Conservation (phyloP, 2,888 invertebrate species). For the Poecilus cupreus region DNA sequence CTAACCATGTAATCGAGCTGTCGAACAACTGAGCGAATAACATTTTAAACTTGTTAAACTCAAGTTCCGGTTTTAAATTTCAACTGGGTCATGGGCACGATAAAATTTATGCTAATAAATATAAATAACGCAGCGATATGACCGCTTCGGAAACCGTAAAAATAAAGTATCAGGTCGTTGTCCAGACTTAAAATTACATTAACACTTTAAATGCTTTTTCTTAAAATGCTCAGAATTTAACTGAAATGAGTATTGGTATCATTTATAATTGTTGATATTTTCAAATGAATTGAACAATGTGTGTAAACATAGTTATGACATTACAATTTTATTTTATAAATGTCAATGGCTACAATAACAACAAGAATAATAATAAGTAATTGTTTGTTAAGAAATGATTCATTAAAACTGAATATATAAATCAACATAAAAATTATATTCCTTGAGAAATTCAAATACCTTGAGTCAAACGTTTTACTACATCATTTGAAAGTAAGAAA, state of each 20-base stretch:
- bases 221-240: background rate
- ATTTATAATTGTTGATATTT: too few species aligned
- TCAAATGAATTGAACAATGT: too few species aligned
- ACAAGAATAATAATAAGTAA: background rate
- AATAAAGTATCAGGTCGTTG: too few species aligned
- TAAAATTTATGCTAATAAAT: conserved; percentile 6
- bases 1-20: background rate
- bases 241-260: too few species aligned
- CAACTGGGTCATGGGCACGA: conserved; percentile 5
- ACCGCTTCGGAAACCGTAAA: too few species aligned
- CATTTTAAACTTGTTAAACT: conserved; percentile 10
- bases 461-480: background rate
- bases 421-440: background rate
- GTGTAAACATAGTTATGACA: background rate
- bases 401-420: background rate
- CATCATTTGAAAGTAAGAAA: conserved; percentile 11
- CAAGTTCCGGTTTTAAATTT: conserved; percentile 21
- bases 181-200: background rate
- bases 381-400: background rate
- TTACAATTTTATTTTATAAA: too few species aligned
- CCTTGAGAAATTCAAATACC: conserved; percentile 10
- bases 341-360: background rate
- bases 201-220: background rate
- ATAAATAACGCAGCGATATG: background rate
- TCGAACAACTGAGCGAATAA: background rate